Evolutionary conservation across 2,888 invertebrate genomes (phyloP).

Genomic region (Capitulum mitella): DNA sequence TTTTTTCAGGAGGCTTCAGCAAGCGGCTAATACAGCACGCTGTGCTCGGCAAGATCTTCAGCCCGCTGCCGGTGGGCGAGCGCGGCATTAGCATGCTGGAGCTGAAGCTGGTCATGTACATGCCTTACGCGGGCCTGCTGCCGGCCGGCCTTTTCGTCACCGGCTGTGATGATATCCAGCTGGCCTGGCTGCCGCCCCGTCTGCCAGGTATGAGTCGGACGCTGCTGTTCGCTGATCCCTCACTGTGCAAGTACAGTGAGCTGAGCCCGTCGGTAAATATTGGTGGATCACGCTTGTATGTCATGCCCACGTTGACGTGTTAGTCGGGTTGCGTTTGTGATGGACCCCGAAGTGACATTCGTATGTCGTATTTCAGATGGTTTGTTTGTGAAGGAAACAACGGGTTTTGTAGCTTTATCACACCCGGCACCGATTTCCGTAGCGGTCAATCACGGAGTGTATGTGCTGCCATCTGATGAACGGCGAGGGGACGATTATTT

Average conservation of each 20-base stretch:
- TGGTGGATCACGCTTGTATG: too few species aligned
- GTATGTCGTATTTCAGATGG: too few species aligned
- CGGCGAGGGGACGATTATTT: neutral
- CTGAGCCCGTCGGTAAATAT: too few species aligned
- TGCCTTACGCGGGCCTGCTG: constrained; percentile 45
- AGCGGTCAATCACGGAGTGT: constrained; percentile 47
- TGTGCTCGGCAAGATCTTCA: constrained; percentile 47
- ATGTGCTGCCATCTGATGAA: constrained; percentile 40
- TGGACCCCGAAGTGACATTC: too few species aligned
- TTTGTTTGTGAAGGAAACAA: constrained; percentile 38
- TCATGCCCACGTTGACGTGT: too few species aligned
- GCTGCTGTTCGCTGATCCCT: too few species aligned
- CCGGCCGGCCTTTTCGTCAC: constrained; percentile 44
- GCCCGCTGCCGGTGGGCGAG: constrained; percentile 42
- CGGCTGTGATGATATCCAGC: constrained; percentile 46
- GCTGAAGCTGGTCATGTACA: constrained; percentile 45
- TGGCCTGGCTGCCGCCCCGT: constrained; percentile 25
- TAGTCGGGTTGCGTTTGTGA: too few species aligned
- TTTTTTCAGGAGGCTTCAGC: constrained; percentile 48
- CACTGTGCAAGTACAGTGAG: too few species aligned
- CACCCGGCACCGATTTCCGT: constrained; percentile 45
- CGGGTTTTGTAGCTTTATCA: constrained; percentile 46
- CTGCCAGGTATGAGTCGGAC: neutral
- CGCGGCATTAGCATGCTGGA: constrained; percentile 43
- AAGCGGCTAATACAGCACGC: constrained; percentile 47